Percentiles rank a stretch among this genome's conserved stretches.
These are phyloP conservation scores for Patella ulyssiponensis DNA, from an alignment of 2,888 invertebrate genomes.

Conservation along the genomic window DNA sequence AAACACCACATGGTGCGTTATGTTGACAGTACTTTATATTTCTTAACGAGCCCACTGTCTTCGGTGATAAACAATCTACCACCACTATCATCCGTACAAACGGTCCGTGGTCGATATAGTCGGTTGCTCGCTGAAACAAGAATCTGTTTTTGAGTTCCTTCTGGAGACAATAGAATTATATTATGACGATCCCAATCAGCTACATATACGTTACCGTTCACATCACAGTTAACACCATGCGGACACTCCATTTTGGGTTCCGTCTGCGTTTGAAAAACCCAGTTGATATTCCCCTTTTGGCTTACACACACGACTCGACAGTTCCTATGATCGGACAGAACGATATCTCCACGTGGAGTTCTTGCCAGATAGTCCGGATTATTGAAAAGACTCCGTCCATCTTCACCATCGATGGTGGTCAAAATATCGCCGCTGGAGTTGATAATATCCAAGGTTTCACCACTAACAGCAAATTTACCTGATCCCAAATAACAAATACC, in stretches of 20 bases:
- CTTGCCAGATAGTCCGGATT: neutral
- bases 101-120: neutral
- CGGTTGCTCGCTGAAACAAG: neutral
- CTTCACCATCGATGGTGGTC: neutral
- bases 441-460: neutral
- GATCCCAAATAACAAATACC: conserved; percentile 8
- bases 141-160: neutral
- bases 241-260: neutral
- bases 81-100: neutral
- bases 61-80: neutral
- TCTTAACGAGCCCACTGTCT: neutral
- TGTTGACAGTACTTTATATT: too few relatives aligned
- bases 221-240: neutral
- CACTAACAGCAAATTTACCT: conserved; percentile 2
- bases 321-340: neutral
- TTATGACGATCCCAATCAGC: neutral
- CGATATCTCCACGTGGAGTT: neutral
- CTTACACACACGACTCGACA: neutral
- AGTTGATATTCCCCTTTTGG: neutral
- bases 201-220: neutral
- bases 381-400: neutral
- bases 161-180: neutral
- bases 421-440: neutral
- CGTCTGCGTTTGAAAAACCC: neutral
- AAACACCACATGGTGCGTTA: too few relatives aligned